A percentile compares a stretch with the other conserved stretches of the same genome.
Evolutionary conservation across 64 coral and sea anemone species (phyloP).

Genomic region (Acropora tenuis): DNA sequence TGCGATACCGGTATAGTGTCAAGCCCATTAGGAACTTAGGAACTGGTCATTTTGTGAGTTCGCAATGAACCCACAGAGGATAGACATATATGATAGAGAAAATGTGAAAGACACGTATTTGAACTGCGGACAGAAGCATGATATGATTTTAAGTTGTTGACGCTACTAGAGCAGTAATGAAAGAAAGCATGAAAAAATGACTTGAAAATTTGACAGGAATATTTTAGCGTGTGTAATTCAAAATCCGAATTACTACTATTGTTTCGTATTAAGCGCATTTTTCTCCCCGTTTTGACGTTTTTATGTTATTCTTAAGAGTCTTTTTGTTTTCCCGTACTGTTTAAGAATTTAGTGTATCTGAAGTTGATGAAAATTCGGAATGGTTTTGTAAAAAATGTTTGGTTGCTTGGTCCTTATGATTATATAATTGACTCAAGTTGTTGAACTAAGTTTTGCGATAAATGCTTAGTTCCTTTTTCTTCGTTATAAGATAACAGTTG

Average conservation of each 20-base stretch:
- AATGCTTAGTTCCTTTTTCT: conserved; percentile 6
- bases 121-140: too few relatives aligned
- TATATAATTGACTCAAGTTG: background rate
- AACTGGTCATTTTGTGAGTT: too few relatives aligned
- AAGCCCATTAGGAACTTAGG: too few relatives aligned
- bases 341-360: conserved; percentile 13
- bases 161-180: too few relatives aligned
- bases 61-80: too few relatives aligned
- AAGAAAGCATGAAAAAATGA: too few relatives aligned
- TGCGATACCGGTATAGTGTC: too few relatives aligned
- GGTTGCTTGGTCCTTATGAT: background rate
- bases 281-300: conserved; percentile 13
- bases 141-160: too few relatives aligned
- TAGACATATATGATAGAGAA: too few relatives aligned
- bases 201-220: conserved; percentile 6
- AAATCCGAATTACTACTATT: conserved; percentile 7
- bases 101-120: too few relatives aligned
- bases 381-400: conserved; percentile 5
- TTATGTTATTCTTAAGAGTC: conserved; percentile 2
- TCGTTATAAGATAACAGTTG: background rate
- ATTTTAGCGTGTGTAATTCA: background rate
- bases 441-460: background rate
- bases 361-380: conserved; percentile 15
- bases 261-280: background rate
- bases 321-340: conserved; percentile 14